Evolutionary conservation across 1,140 invertebrate genomes (phyloP).

Genomic region (Apis laboriosa): DNA sequence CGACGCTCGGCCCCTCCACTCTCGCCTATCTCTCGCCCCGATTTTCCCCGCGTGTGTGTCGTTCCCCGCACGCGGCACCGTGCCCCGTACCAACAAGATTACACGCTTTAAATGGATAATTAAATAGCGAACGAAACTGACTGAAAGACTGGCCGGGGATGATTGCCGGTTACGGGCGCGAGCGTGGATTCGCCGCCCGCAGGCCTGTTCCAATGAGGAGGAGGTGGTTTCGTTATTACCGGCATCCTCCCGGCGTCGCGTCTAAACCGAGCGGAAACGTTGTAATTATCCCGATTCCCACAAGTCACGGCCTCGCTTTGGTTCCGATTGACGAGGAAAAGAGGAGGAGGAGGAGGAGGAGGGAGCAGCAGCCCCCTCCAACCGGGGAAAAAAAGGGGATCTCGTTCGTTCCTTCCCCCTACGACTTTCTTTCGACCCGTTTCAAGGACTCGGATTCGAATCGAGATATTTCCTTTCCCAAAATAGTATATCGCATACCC

Average conservation of each 20-base stretch:
- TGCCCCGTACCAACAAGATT: slow-evolving; percentile 77
- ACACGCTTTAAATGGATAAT: slow-evolving; percentile 82
- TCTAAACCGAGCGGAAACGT: slow-evolving; percentile 77
- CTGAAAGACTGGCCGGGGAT: slow-evolving; percentile 81
- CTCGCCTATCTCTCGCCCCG: not conserved
- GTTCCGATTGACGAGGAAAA: slow-evolving; percentile 61
- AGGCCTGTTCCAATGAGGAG: slow-evolving; percentile 70
- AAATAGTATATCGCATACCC: no score
- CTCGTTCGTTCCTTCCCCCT: slow-evolving; percentile 31
- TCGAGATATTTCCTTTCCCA: no score
- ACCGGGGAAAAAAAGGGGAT: slow-evolving; percentile 38
- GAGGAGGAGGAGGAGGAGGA: not conserved
- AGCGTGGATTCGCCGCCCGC: slow-evolving; percentile 78
- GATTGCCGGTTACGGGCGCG: slow-evolving; percentile 81
- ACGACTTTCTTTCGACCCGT: not conserved
- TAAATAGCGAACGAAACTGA: slow-evolving; percentile 82
- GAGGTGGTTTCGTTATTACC: slow-evolving; percentile 71
- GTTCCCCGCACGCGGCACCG: slow-evolving; percentile 11
- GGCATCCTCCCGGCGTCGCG: slow-evolving; percentile 63
- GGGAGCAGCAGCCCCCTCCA: not conserved
- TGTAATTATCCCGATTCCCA: slow-evolving; percentile 81
- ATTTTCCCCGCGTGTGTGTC: slow-evolving; percentile 42
- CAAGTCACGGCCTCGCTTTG: slow-evolving; percentile 66
- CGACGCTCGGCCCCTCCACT: not conserved
- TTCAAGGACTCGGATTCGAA: not conserved